Evolutionary conservation across 2,888 invertebrate species (phyloP), one percentile per base, ranked within the genome.

Genomic region (Stenoptilia bipunctidactyla): DNA sequence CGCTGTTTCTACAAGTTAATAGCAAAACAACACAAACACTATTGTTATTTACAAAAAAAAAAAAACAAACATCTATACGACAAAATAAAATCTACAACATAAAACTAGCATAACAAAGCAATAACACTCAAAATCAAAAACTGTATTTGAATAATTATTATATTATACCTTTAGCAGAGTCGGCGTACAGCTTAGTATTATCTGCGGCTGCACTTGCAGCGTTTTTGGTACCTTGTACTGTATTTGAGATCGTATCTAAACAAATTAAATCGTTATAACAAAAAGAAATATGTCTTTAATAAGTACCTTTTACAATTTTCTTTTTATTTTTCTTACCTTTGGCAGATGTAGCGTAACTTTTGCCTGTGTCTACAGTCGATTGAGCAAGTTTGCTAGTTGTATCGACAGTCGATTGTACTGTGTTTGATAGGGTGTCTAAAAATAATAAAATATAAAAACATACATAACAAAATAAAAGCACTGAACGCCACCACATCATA

Each of bases 91-190:
- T 40, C n/a, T n/a, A 42, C 20, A 44, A 45, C 15, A 44, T 40
- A 37, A 40, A 44, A 40, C 1, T 42, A 20, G 20, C 20, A 20
- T 20, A 20, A 20, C n/a, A n/a, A n/a, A n/a, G n/a, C 34, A 41
- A 47, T 46, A 38, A 43, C 38, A 36, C 40, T 36, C 33, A 39
- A 25, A 38, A 12, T n/a, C n/a, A n/a, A n/a, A n/a, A n/a, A n/a
- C 10, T 12, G 6, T 8, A 3, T 30, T 30, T 12, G 10, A 20
- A 30, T 2, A 3, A 10, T 3, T 8, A 30, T 30, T n/a, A 6
- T 12, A 10, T 30, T 3, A 30, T 73, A 79, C 74, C 75, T 76
- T 70, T 74, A 10, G 69, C 67, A 46, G 56, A 61, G 48, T 64
- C 68, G 45, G 67, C 60, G 45, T 63, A 72, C 25, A 56, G 46